Base-by-base conservation (phyloP, 2,888 invertebrate species). In the Sycophila texana region DNA sequence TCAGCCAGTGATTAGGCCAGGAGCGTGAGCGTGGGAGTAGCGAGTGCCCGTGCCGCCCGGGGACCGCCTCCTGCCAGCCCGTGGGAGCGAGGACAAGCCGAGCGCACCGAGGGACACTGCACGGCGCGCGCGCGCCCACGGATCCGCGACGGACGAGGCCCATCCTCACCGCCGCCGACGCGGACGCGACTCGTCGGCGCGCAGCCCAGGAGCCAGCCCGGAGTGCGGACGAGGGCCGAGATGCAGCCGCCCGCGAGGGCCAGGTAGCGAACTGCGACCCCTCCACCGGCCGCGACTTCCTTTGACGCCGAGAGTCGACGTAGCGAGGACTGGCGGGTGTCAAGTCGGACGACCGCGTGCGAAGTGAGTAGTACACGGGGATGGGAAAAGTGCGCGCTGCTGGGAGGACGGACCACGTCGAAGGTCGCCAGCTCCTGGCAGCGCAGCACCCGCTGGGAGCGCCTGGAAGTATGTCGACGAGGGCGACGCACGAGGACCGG, bases 291-390 rank as follows among this genome's bases (percentile, higher is more conserved):
- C 10, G 39, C 39, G 39, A 39, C 39, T 5, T 10, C 39, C 10
- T 10, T 7, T 10, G 39, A 39, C 39, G 39, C 39, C 39, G 39
- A 7, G 7, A 10, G 10, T 10, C 39, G 39, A 10, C 39, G 39
- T 10, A 5, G 39, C 39, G 10, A 3, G 57, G 14, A 49, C 10
- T 18, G 14, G 22, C 61, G 51, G 55, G 22, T 18, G n/a, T 22
- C 51, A 47, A 39, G 39, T 10, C 39, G 39, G 10, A 39, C 39
- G 53, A 61, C 65, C 66, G 66, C 72, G 72, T 55, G 47, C 58
- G 66, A 78, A 73, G 77, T 78, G 67, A 73, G 77, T 73, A 66
- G 18, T 20, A 1, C 13, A 4, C n/a, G 16, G 20, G 4, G n/a
- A 3, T 10, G 16, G 5, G 51, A 51, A 26, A 10, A 10, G n/a